phyloP scores from a whole-genome alignment of 2,888 invertebrate species.

The Thera britannica region DNA sequence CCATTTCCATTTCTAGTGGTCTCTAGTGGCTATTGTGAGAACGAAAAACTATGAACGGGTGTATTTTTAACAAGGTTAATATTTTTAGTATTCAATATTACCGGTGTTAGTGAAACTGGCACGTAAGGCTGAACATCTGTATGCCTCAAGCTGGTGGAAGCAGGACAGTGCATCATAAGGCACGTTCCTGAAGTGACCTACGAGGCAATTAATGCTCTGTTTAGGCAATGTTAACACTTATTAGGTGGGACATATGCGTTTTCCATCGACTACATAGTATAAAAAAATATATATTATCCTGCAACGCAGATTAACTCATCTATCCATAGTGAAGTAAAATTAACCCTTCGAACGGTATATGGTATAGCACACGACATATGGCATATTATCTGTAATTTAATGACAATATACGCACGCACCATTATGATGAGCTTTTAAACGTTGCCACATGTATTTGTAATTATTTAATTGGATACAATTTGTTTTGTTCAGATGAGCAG shows the following conservation, averaged over 20 bases:
- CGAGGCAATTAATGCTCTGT: too few relatives aligned
- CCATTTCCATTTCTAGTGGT: constrained; percentile 16
- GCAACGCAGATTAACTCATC: not conserved
- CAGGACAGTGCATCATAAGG: too few relatives aligned
- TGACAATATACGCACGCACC: constrained; percentile 47
- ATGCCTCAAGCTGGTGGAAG: too few relatives aligned
- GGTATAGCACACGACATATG: constrained; percentile 55
- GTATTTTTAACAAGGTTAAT: not conserved
- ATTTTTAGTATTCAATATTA: too few relatives aligned
- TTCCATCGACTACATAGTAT: too few relatives aligned
- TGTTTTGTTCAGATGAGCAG: constrained; percentile 39
- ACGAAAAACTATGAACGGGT: not conserved
- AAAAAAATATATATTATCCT: too few relatives aligned
- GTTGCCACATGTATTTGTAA: constrained; percentile 59
- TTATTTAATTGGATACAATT: constrained; percentile 47
- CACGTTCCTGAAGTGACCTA: too few relatives aligned
- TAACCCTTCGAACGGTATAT: constrained; percentile 38
- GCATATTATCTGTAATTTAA: constrained; percentile 44
- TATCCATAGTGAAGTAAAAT: constrained; percentile 1
- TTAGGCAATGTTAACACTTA: too few relatives aligned
- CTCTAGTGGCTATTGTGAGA: constrained; percentile 4
- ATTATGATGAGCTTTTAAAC: constrained; percentile 64
- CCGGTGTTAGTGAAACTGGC: too few relatives aligned
- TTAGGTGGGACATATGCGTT: too few relatives aligned
- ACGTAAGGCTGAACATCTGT: too few relatives aligned